Conservation (phyloP, 2,888 invertebrate species). For the Eupeodes luniger region DNA sequence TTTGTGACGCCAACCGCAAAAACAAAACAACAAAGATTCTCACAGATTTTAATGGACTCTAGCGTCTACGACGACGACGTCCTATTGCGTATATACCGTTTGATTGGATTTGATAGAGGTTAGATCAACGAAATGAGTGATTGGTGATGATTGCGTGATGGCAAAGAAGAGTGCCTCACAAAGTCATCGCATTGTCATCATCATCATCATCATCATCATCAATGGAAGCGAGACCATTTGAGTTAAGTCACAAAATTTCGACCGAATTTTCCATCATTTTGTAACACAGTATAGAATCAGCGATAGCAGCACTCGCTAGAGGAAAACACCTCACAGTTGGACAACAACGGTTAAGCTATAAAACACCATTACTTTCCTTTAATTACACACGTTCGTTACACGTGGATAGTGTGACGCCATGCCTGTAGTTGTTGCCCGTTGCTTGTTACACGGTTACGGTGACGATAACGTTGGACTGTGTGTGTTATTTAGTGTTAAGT, state of each 20-base stretch:
- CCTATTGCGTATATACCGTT: slow-evolving; percentile 45
- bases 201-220: not conserved
- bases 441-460: too few species aligned
- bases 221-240: not conserved
- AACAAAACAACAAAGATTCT: too few species aligned
- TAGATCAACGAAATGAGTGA: slow-evolving; percentile 50
- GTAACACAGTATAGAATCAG: not conserved
- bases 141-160: slow-evolving; percentile 47
- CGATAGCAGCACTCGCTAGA: not conserved
- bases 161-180: slow-evolving; percentile 41
- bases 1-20: slow-evolving; percentile 12
- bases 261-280: slow-evolving; percentile 10
- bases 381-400: slow-evolving; percentile 49
- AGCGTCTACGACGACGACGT: too few species aligned
- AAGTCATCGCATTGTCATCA: slow-evolving; percentile 40
- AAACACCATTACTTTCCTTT: slow-evolving; percentile 59
- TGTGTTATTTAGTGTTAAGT: not conserved
- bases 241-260: slow-evolving; percentile 5
- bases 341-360: slow-evolving; percentile 3
- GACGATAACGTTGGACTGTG: too few species aligned
- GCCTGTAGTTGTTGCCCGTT: not conserved
- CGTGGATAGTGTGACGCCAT: not conserved
- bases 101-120: slow-evolving; percentile 63
- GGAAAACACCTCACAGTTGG: not conserved
- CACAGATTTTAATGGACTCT: too few species aligned